Evolutionary conservation across 2,888 invertebrate genomes (phyloP), one percentile per base, ranked within the genome.

Genomic region (Mellilla xanthometata): DNA sequence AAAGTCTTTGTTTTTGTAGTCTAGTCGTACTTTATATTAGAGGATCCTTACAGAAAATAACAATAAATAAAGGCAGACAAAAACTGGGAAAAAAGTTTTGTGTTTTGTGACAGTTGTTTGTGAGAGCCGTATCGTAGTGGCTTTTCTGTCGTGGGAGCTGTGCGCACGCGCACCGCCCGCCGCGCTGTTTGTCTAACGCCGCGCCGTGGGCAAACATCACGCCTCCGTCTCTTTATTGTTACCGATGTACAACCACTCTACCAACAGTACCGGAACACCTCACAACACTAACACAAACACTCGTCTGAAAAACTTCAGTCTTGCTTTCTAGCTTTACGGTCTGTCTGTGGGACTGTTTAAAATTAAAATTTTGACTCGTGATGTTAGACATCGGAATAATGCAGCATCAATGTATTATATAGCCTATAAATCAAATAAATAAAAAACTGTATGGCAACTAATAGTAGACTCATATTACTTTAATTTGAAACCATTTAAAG

Each of bases 161-260:
- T 49, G 56, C 56, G 61, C 65, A 54, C 56, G 63, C 60, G 64
- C 62, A 55, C 51, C 15, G 29, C 49, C 49, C 41, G 54, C 53
- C 49, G 38, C 31, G 38, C 36, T 72, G 63, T 70, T 68, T 66
- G 60, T 52, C 52, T 58, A 58, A 52, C 58, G 53, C 58, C 56
- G 59, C 54, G 58, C 55, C 68, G 68, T 69, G 72, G 65, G 60
- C 72, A 79, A 76, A 80, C 70, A 76, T 56, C 60, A 57, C 62
- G 58, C 59, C 60, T 66, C 65, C 62, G 67, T 53, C 58, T 49
- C 54, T 68, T 65, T 69, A 76, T 72, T 69, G 70, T 71, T 73
- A 70, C 68, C 51, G 62, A 68, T 62, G 65, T 59, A 52, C 49
- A 19, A 4, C 24, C n/a, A 24, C 51, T 47, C 55, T 54, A 52